Evolutionary conservation across 2,113 vertebrate genomes (phyloP).

Genomic region (Morone saxatilis): DNA sequence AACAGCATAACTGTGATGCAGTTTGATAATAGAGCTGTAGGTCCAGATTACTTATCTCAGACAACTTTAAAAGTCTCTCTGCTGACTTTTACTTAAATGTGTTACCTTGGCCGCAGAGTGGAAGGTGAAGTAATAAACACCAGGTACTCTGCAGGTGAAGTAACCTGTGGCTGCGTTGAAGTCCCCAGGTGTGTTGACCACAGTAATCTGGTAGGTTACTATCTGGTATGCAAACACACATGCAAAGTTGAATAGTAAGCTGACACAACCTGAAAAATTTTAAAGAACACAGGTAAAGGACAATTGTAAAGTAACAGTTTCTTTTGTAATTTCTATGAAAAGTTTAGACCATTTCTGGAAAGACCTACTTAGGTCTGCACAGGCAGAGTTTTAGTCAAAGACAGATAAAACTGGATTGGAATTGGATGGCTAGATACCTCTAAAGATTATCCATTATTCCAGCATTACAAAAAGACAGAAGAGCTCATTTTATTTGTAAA

Average conservation of each 20-base stretch:
- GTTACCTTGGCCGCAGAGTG: slow-evolving; percentile 59
- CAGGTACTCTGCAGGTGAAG: slow-evolving; percentile 62
- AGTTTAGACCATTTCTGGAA: no score
- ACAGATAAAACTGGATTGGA: no score
- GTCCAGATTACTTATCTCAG: no score
- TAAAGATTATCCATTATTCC: no score
- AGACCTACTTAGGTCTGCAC: no score
- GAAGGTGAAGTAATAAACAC: slow-evolving; percentile 74
- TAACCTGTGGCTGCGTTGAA: neutral
- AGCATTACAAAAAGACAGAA: neutral
- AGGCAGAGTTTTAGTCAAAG: no score
- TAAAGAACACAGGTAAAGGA: neutral
- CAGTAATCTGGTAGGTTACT: slow-evolving; percentile 7
- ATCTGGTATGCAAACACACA: slow-evolving; percentile 1
- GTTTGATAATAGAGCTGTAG: neutral
- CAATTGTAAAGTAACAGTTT: no score
- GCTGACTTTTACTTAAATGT: no score
- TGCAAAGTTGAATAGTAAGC: neutral
- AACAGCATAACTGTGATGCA: neutral
- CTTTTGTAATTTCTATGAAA: no score
- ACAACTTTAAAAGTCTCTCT: no score
- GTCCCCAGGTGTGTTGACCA: slow-evolving; percentile 32
- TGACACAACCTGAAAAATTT: neutral
- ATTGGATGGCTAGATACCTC: no score
- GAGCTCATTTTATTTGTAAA: neutral